phyloP scores from a whole-genome alignment of 2,888 invertebrate species.

The Lycaena phlaeas region DNA sequence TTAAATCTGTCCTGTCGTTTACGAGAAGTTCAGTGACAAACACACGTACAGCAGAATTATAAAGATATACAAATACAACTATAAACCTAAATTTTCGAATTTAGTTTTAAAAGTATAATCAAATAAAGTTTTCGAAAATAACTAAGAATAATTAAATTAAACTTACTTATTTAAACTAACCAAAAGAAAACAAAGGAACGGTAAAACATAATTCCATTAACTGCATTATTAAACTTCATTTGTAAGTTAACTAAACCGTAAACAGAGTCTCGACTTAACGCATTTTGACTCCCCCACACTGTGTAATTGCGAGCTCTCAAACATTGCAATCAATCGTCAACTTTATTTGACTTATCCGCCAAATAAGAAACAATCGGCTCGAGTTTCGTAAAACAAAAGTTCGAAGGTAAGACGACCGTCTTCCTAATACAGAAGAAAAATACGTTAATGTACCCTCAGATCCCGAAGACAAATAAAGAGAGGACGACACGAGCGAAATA shows the following conservation, averaged over 20 bases:
- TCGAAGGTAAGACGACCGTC: slow-evolving; percentile 66
- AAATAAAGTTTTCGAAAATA: too few relatives aligned
- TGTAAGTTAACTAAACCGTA: slow-evolving; percentile 28
- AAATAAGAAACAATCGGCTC: slow-evolving; percentile 62
- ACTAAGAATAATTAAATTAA: neutral
- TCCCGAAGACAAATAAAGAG: slow-evolving; percentile 69
- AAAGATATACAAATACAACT: too few relatives aligned
- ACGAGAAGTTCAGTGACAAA: too few relatives aligned
- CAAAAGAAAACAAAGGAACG: neutral
- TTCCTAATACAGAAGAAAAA: slow-evolving; percentile 72
- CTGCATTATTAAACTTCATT: slow-evolving; percentile 4
- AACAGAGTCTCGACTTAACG: slow-evolving; percentile 43
- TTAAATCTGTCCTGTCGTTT: too few relatives aligned
- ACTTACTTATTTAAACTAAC: neutral
- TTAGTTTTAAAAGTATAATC: too few relatives aligned
- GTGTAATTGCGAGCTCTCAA: slow-evolving; percentile 49
- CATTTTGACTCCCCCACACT: slow-evolving; percentile 27
- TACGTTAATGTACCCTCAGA: slow-evolving; percentile 71
- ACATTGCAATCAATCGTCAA: slow-evolving; percentile 68
- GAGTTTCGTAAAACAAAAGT: slow-evolving; percentile 55
- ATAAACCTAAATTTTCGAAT: too few relatives aligned
- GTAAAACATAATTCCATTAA: slow-evolving; percentile 5
- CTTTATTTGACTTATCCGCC: slow-evolving; percentile 64
- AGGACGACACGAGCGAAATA: slow-evolving; percentile 64
- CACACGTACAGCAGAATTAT: too few relatives aligned